Evolutionary conservation across 2,113 vertebrate species (phyloP), one percentile per base, ranked within the genome.

Genomic region (Leucopsar rothschildi): DNA sequence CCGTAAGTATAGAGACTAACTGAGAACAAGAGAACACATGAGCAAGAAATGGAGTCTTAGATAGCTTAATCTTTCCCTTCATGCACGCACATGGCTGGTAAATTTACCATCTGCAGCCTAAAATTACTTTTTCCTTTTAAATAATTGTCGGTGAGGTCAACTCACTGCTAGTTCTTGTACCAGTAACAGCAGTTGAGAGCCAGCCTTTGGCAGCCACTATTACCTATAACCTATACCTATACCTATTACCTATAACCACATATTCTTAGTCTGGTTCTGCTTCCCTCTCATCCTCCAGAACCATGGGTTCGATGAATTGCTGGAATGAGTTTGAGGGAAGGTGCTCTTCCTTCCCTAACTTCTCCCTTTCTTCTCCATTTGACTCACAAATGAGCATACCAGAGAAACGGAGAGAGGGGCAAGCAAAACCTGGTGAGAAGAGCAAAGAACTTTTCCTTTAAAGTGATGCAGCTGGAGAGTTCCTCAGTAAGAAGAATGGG

Each of bases 131-230:
- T 90, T 80, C 28, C 29, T 68, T 93, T 84, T 49, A 86, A 85
- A 35, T 56, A 50, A 47, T 0, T 0, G 9, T 15, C 15, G 6
- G 40, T 42, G 15, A 42, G 40, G 40, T 9, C 44, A 77, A 12
- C 2, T 50, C 81, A 42, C 14, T 56, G n/a, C 49, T 83, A 66
- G 77, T 11, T 63, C 52, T 85, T 71, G 11, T 50, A 57, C 24
- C 27, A 40, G 1, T 12, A 78, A 40, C 18, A 83, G 49, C 31
- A 29, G 45, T 56, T 60, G 44, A 47, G 27, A 92, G 33, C 10
- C 92, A 60, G 45, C 35, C 42, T 9, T 49, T 31, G 42, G 47
- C 42, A 78, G 69, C 25, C 69, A 57, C 56, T 37, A 0, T 33
- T 66, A 63, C 15, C 47, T 75, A 33, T 29, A 66, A 64, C 44